Evolutionary conservation across 2,113 vertebrate genomes (phyloP), one percentile per base, ranked within the genome.

Genomic region (Laticauda colubrina): DNA sequence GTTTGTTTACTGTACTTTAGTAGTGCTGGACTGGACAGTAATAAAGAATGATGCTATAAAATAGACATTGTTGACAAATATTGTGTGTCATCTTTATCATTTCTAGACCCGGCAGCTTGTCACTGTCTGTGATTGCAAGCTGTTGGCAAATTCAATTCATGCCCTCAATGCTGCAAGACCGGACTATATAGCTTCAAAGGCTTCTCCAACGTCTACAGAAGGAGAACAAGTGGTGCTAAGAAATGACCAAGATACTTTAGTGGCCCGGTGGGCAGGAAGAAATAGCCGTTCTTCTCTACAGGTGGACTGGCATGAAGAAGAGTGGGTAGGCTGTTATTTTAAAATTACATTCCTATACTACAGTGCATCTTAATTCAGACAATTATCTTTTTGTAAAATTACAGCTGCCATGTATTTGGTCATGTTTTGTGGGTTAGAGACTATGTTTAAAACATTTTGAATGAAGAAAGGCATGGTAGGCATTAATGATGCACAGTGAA

Each of bases 111-210:
- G 99, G 61, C 99, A 99, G 97, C 96, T 99, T 94, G 99, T 99
- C 94, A 99, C 98, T 0, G 99, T 99, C 43, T 99, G 99, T 34
- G 99, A 99, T 97, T 99, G 99, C 95, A 99, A 99, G 96, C 96
- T 99, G 88, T 97, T 99, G 96, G 98, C 99, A 87, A 98, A 98
- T 39, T 98, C 99, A 93, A 99, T 99, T 91, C 99, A 99, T 0
- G 99, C 98, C 39, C 97, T 99, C 93, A 99, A 99, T 0, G 98
- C 99, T 0, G 99, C 99, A 0, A 98, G 99, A 51, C 99, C 99
- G 0, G 99, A 99, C 95, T 99, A 99, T 95, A 98, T 99, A 9
- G 99, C 99, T 95, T 99, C 99, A 87, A 99, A 98, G 96, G 98
- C 97, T 57, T 99, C 99, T 12, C 99, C 99, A 5, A 98, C 98